phyloP scores from a whole-genome alignment of 2,797 vertebrate species.

The Tarsius wallacei region DNA sequence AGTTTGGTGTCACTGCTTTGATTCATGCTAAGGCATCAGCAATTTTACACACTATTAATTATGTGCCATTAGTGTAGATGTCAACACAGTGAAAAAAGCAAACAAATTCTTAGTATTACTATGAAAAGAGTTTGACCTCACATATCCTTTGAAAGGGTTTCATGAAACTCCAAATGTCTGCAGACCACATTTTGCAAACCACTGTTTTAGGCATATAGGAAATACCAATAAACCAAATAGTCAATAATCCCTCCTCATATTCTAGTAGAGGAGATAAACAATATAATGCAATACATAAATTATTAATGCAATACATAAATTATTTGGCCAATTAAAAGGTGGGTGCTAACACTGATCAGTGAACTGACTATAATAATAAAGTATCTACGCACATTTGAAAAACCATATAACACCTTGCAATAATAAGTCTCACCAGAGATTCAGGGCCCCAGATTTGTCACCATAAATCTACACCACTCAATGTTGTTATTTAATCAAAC shows the following conservation, averaged over 20 bases:
- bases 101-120: no score
- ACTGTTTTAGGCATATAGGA: background rate
- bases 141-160: background rate
- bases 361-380: background rate
- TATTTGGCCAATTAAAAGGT: background rate
- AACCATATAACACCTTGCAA: background rate
- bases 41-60: no score
- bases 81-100: no score
- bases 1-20: background rate
- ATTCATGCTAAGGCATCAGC: background rate
- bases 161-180: background rate
- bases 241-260: background rate
- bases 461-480: background rate
- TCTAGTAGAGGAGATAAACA: background rate
- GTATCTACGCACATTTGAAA: background rate
- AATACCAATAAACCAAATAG: background rate
- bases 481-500: background rate
- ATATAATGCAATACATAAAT: background rate
- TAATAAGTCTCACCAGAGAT: background rate
- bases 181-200: background rate
- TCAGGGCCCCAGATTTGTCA: background rate
- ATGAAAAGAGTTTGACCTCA: background rate
- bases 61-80: no score
- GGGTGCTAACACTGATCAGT: background rate
- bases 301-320: background rate